A percentile compares a stretch with the other conserved stretches of the same genome.
Evolutionary conservation across 2,113 vertebrate species (phyloP).

Genomic region (Suncus etruscus): DNA sequence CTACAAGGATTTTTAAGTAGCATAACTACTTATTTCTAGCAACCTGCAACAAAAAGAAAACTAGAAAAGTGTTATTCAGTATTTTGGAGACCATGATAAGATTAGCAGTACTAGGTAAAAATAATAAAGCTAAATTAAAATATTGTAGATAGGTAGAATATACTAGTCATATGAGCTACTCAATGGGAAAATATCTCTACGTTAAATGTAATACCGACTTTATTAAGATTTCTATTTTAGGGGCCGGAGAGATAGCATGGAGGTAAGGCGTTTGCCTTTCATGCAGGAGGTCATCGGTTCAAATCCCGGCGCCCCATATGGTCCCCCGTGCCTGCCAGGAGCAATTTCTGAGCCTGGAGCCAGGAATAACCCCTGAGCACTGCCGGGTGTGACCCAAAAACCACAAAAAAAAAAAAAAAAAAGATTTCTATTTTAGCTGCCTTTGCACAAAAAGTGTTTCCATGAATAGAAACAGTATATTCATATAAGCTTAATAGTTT

Average conservation of each 20-base stretch:
- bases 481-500: background rate
- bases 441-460: background rate
- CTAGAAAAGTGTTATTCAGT: background rate
- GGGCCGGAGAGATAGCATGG: too few relatives aligned
- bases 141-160: slow-evolving; percentile 11
- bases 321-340: too few relatives aligned
- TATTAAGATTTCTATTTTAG: slow-evolving; percentile 46
- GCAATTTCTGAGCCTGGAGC: too few relatives aligned
- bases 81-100: background rate
- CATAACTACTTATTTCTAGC: slow-evolving; percentile 24
- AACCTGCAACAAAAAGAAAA: slow-evolving; percentile 36
- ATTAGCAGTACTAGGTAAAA: slow-evolving; percentile 1
- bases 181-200: slow-evolving; percentile 42
- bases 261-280: too few relatives aligned
- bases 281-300: too few relatives aligned
- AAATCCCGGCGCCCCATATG: too few relatives aligned
- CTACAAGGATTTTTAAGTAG: slow-evolving; percentile 43
- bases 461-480: background rate
- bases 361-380: too few relatives aligned
- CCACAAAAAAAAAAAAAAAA: too few relatives aligned
- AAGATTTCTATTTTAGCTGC: slow-evolving; percentile 39
- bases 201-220: slow-evolving; percentile 27
- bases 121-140: slow-evolving; percentile 38
- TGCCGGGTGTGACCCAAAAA: too few relatives aligned
- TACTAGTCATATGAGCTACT: slow-evolving; percentile 20